phyloP scores from a whole-genome alignment of 2,113 vertebrate genomes.

The Megalops atlanticus region DNA sequence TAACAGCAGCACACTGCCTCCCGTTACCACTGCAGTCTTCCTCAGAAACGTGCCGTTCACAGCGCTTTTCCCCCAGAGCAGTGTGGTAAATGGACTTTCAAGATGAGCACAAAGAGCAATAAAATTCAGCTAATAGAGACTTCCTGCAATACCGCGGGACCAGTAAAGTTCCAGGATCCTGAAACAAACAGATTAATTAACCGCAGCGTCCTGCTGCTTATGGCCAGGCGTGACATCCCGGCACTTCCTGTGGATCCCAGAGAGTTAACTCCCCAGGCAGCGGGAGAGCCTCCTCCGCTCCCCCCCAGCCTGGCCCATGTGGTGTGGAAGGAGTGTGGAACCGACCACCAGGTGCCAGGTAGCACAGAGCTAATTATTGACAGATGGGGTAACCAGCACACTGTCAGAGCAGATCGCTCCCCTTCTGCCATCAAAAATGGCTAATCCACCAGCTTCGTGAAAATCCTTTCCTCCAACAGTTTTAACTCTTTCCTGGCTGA shows the following conservation, averaged over 20 bases:
- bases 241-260: background rate
- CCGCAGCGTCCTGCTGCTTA: background rate
- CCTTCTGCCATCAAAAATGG: conserved; percentile 63
- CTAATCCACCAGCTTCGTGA: conserved; percentile 52
- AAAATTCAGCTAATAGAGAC: background rate
- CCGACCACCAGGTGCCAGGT: conserved; percentile 51
- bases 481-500: conserved; percentile 27
- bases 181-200: conserved; percentile 14
- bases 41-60: background rate
- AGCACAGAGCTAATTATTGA: conserved; percentile 67
- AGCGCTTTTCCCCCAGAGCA: background rate
- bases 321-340: conserved; percentile 43
- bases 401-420: conserved; percentile 63
- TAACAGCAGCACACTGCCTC: conserved; percentile 31
- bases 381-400: conserved; percentile 75
- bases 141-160: background rate
- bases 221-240: background rate
- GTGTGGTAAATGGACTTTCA: background rate
- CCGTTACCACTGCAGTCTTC: background rate
- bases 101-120: background rate
- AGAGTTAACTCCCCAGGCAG: conserved; percentile 37
- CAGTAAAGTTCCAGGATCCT: background rate
- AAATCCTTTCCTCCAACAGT: conserved; percentile 24
- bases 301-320: conserved; percentile 42
- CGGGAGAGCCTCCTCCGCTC: conserved; percentile 20